Percentiles rank a stretch among this genome's conserved stretches.
phyloP scores from a whole-genome alignment of 1,140 invertebrate species.

The Heterodera schachtii region DNA sequence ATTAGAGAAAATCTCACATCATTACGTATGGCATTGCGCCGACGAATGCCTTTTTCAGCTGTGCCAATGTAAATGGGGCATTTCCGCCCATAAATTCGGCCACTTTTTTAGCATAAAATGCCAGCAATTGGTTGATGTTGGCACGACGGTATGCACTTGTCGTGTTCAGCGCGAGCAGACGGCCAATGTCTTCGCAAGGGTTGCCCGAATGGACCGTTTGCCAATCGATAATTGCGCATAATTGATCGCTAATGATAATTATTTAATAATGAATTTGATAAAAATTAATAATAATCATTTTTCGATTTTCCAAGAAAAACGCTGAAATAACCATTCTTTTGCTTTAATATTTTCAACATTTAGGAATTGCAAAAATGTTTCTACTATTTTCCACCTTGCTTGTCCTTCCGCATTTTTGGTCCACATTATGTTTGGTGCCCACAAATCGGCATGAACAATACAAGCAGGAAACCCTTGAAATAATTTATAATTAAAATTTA shows the following conservation, averaged over 20 bases:
- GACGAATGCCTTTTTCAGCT: slow-evolving; percentile 21
- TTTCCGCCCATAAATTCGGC: slow-evolving; percentile 28
- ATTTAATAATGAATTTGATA: too few species aligned
- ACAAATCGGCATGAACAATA: slow-evolving; percentile 50
- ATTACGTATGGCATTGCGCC: background rate
- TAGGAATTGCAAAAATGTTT: too few species aligned
- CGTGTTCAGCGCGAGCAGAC: slow-evolving; percentile 47
- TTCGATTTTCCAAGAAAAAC: too few species aligned
- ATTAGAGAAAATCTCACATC: background rate
- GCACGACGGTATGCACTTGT: slow-evolving; percentile 40
- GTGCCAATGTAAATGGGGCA: slow-evolving; percentile 39
- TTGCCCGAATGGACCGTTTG: slow-evolving; percentile 48
- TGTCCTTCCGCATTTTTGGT: slow-evolving; percentile 33
- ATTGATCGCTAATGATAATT: background rate
- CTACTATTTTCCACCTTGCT: slow-evolving; percentile 16
- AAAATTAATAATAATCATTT: too few species aligned
- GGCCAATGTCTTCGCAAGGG: slow-evolving; percentile 46
- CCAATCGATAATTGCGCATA: slow-evolving; percentile 54
- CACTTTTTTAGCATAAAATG: slow-evolving; percentile 37
- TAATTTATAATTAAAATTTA: too few species aligned
- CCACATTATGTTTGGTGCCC: slow-evolving; percentile 54
- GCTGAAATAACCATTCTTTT: too few species aligned
- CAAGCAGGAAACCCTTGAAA: slow-evolving; percentile 40
- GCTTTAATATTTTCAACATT: too few species aligned
- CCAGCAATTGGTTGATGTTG: slow-evolving; percentile 44